Evolutionary conservation across 2,888 invertebrate genomes (phyloP).

Genomic region (Parnassius mnemosyne): DNA sequence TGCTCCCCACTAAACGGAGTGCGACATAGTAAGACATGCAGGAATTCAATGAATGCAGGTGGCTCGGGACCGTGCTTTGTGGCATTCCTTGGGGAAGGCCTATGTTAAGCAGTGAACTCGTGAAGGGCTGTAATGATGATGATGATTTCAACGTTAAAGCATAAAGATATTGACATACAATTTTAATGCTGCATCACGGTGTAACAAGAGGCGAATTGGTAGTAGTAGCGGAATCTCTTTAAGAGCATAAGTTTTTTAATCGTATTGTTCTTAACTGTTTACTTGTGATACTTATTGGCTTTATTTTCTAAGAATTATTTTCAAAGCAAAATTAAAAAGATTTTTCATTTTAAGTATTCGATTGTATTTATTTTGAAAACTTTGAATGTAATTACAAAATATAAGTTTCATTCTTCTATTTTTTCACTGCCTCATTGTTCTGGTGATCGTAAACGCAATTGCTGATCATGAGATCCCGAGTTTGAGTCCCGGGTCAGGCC

Average conservation of each 20-base stretch:
- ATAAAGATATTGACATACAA: not conserved
- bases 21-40: too few relatives aligned
- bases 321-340: conserved; percentile 6
- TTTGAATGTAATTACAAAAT: not conserved
- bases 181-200: conserved; percentile 4
- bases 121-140: too few relatives aligned
- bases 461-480: too few relatives aligned
- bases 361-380: not conserved
- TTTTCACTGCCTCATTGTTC: too few relatives aligned
- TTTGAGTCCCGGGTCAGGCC: too few relatives aligned
- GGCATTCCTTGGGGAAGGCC: too few relatives aligned
- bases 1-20: too few relatives aligned
- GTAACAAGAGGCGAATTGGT: conserved; percentile 6
- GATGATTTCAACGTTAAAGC: too few relatives aligned
- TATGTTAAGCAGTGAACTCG: too few relatives aligned
- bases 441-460: too few relatives aligned
- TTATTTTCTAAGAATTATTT: conserved; percentile 11
- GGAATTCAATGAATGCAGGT: too few relatives aligned
- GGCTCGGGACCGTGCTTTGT: too few relatives aligned
- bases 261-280: conserved; percentile 59
- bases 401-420: not conserved
- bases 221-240: conserved; percentile 54
- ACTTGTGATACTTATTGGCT: conserved; percentile 27
- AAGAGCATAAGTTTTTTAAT: conserved; percentile 54
- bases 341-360: not conserved